Percentiles rank a stretch among this genome's conserved stretches.
These are phyloP conservation scores for Smutsia temminckii DNA, from an alignment of 2,797 vertebrate species.

Conservation along the genomic window DNA sequence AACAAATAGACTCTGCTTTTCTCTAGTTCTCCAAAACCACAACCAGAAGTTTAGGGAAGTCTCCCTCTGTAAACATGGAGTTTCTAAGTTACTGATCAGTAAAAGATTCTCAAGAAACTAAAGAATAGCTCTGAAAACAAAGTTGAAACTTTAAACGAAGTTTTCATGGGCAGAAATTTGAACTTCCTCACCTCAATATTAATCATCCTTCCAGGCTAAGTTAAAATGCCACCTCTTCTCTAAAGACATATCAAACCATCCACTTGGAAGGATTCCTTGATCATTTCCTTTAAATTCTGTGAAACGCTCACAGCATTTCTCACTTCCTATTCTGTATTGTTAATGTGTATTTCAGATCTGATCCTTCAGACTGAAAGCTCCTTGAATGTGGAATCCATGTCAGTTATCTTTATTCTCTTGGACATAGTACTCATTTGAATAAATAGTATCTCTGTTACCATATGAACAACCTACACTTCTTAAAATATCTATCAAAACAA, in stretches of 20 bases:
- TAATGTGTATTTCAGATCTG: background rate
- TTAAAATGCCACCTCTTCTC: conserved; percentile 19
- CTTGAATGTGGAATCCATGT: background rate
- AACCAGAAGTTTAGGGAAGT: background rate
- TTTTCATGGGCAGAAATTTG: background rate
- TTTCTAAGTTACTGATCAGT: background rate
- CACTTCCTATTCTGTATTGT: background rate
- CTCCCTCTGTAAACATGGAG: background rate
- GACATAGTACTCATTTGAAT: background rate
- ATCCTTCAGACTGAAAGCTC: background rate
- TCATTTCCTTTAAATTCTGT: background rate
- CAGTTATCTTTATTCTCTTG: conserved; percentile 2
- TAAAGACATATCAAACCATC: conserved; percentile 21
- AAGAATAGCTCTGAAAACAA: background rate
- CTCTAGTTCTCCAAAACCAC: background rate
- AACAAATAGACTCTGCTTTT: background rate
- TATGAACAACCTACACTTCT: background rate
- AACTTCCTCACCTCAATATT: conserved; percentile 13
- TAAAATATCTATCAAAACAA: background rate
- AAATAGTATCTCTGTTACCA: conserved; percentile 2
- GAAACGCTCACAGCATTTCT: background rate
- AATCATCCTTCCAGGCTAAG: background rate
- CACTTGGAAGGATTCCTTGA: conserved; percentile 6
- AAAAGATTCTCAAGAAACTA: background rate
- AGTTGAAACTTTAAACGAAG: background rate